A percentile compares a stretch with the other conserved stretches of the same genome.
phyloP scores from a whole-genome alignment of 2,888 invertebrate genomes.

The Cyrtodaria siliqua region DNA sequence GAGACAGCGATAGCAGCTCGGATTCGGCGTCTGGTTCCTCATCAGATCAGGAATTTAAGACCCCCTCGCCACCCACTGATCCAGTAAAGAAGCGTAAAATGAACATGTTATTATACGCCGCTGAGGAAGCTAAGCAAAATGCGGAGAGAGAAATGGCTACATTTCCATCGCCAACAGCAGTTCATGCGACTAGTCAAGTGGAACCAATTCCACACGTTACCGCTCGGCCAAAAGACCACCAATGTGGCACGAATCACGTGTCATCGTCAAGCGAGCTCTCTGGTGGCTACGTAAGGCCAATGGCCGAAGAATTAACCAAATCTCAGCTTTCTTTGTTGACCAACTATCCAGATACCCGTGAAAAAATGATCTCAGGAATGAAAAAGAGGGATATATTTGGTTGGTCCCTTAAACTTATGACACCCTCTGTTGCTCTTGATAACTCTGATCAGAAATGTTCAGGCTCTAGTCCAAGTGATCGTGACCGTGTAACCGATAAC shows the following conservation, averaged over 20 bases:
- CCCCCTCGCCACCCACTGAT: slow-evolving; percentile 37
- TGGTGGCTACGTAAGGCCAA: background rate
- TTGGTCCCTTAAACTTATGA: slow-evolving; percentile 56
- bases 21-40: slow-evolving; percentile 43
- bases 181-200: background rate
- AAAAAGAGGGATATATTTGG: slow-evolving; percentile 61
- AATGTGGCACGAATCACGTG: background rate
- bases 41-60: slow-evolving; percentile 57
- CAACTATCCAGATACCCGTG: slow-evolving; percentile 33
- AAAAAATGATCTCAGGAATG: slow-evolving; percentile 56
- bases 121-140: background rate
- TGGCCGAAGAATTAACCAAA: slow-evolving; percentile 8
- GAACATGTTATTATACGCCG: slow-evolving; percentile 20
- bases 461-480: slow-evolving; percentile 3
- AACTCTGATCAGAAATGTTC: background rate
- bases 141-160: too few relatives aligned
- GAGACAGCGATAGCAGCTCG: slow-evolving; percentile 39
- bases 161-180: background rate
- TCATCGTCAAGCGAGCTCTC: background rate
- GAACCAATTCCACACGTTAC: background rate
- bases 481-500: slow-evolving; percentile 2
- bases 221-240: background rate
- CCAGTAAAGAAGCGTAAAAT: slow-evolving; percentile 56
- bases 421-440: slow-evolving; percentile 6
- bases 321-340: slow-evolving; percentile 11